Percentiles rank a stretch among this genome's conserved stretches.
Evolutionary conservation across 2,888 invertebrate genomes (phyloP).

Genomic region (Eupithecia inturbata): DNA sequence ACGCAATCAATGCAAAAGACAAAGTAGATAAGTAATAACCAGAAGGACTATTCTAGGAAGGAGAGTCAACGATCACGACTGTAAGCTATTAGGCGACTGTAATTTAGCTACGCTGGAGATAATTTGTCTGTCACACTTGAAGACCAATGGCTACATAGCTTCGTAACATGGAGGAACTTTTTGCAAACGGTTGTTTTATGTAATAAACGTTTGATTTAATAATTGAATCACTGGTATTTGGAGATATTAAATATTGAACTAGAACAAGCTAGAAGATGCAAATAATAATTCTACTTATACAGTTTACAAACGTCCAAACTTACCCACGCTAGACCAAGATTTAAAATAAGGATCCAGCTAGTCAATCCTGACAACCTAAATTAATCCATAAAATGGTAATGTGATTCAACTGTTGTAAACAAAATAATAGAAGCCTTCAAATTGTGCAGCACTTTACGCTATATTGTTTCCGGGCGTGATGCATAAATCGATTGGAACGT

Average conservation of each 20-base stretch:
- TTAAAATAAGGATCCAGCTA: not conserved
- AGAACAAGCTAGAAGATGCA: not conserved
- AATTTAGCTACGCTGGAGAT: constrained; percentile 62
- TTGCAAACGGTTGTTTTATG: not conserved
- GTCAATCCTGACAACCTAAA: not conserved
- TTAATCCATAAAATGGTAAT: not conserved
- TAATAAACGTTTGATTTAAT: not conserved
- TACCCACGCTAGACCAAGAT: not conserved
- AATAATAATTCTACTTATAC: not conserved
- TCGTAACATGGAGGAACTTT: not conserved
- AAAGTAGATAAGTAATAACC: constrained; percentile 12
- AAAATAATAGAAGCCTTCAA: not conserved
- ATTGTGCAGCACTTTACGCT: constrained; percentile 20
- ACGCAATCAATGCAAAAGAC: constrained; percentile 28
- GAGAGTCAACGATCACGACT: constrained; percentile 65
- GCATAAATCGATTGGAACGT: constrained; percentile 69
- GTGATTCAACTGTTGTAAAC: not conserved
- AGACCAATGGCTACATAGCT: constrained; percentile 43
- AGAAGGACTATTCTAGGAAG: constrained; percentile 41
- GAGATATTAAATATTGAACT: not conserved
- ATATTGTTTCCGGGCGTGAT: constrained; percentile 52
- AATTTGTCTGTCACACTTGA: constrained; percentile 64
- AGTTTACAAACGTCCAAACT: not conserved
- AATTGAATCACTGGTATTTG: not conserved
- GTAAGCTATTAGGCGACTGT: constrained; percentile 56